phyloP scores from a whole-genome alignment of 2,797 vertebrate genomes.

The Aldrovandia affinis region DNA sequence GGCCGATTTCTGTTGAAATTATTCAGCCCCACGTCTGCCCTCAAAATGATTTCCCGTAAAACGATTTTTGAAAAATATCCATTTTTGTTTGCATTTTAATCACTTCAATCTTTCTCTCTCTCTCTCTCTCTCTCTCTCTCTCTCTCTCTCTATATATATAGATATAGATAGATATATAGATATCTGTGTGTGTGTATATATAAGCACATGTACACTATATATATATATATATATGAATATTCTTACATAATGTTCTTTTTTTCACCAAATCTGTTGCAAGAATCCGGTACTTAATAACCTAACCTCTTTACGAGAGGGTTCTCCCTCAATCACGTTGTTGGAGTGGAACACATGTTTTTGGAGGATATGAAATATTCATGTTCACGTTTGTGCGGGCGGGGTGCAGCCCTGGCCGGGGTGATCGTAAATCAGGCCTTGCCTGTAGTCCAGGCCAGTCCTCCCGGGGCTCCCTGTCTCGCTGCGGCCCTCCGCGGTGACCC shows the following conservation, averaged over 20 bases:
- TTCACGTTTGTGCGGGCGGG: slow-evolving; percentile 25
- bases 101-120: slow-evolving; percentile 16
- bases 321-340: slow-evolving; percentile 40
- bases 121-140: slow-evolving; percentile 21
- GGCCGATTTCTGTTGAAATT: neutral
- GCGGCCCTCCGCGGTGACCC: slow-evolving; percentile 34
- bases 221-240: too few relatives aligned
- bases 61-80: slow-evolving; percentile 12
- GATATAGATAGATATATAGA: too few relatives aligned
- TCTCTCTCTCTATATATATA: too few relatives aligned
- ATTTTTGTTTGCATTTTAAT: slow-evolving; percentile 30
- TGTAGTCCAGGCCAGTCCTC: neutral
- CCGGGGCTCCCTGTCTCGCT: slow-evolving; percentile 11
- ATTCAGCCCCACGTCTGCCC: neutral
- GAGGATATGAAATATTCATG: slow-evolving; percentile 39
- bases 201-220: too few relatives aligned
- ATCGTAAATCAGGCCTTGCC: neutral
- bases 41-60: slow-evolving; percentile 17
- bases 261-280: slow-evolving; percentile 31
- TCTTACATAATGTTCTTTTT: too few relatives aligned
- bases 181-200: too few relatives aligned
- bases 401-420: neutral
- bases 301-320: slow-evolving; percentile 39
- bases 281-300: slow-evolving; percentile 31
- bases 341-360: slow-evolving; percentile 29